These are phyloP conservation scores for Nemotelus pantherinus DNA, from an alignment of 2,888 invertebrate species.

Conservation along the genomic window DNA sequence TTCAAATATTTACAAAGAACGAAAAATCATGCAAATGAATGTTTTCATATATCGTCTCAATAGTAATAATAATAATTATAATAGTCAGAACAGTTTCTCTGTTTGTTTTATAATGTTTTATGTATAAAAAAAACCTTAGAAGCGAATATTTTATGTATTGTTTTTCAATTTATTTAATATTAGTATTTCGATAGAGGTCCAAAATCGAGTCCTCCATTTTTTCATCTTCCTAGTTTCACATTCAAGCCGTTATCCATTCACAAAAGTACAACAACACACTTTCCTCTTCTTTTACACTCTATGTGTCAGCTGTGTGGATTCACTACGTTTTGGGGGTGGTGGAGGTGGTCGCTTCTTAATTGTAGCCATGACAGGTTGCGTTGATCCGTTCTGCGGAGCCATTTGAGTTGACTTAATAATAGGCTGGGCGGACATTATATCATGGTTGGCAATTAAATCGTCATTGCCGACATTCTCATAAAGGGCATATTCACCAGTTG, in stretches of 20 bases:
- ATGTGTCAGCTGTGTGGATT: constrained; percentile 81
- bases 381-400: constrained; percentile 26
- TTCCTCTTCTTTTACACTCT: constrained; percentile 56
- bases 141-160: constrained; percentile 17
- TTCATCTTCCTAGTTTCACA: no score
- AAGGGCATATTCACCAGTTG: constrained; percentile 60
- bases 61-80: not conserved
- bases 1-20: constrained; percentile 39
- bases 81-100: constrained; percentile 28
- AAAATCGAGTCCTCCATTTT: no score
- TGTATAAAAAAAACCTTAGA: constrained; percentile 40
- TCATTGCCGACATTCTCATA: constrained; percentile 78
- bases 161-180: not conserved
- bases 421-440: constrained; percentile 31
- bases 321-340: constrained; percentile 89
- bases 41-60: not conserved
- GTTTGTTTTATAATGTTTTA: constrained; percentile 4
- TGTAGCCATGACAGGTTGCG: constrained; percentile 56
- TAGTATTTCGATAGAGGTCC: not conserved
- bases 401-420: not conserved
- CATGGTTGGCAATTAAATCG: constrained; percentile 57
- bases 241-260: no score
- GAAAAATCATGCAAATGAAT: not conserved
- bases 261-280: not conserved
- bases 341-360: constrained; percentile 83